Percentiles rank a stretch among this genome's conserved stretches.
phyloP scores from a whole-genome alignment of 35 echinoderm and acorn worm genomes.

The Eucidaris tribuloides region DNA sequence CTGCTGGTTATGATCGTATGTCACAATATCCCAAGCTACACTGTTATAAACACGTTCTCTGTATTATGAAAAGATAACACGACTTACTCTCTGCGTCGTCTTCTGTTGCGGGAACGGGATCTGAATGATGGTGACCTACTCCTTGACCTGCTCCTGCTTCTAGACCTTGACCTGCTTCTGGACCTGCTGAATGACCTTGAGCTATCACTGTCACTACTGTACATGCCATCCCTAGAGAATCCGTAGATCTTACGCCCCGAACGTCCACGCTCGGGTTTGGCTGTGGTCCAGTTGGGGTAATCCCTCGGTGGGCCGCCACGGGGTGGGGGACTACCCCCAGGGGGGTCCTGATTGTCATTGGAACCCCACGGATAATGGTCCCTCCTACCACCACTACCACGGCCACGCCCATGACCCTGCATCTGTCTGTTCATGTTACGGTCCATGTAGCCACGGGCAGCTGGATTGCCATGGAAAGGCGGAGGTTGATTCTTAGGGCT shows the following conservation, averaged over 20 bases:
- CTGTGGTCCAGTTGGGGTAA: too few species aligned
- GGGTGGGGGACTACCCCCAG: too few species aligned
- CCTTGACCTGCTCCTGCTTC: constrained; percentile 26
- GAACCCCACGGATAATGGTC: too few species aligned
- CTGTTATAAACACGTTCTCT: too few species aligned
- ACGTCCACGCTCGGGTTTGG: too few species aligned
- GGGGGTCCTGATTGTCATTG: too few species aligned
- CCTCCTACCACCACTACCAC: constrained; percentile 5
- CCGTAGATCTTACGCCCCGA: constrained; percentile 50
- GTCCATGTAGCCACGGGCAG: neutral
- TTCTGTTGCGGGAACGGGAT: constrained; percentile 43
- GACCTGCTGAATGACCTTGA: constrained; percentile 43
- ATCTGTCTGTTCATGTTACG: neutral
- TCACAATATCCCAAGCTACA: too few species aligned
- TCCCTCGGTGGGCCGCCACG: too few species aligned
- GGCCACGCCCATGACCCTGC: neutral
- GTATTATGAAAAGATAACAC: too few species aligned
- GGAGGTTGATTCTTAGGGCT: too few species aligned
- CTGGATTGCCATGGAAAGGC: too few species aligned
- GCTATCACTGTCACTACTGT: neutral
- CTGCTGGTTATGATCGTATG: too few species aligned
- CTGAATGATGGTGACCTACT: constrained; percentile 45
- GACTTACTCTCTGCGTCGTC: constrained; percentile 31
- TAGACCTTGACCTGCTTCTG: constrained; percentile 41
- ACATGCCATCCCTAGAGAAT: constrained; percentile 23